Percentiles rank a stretch among this genome's conserved stretches.
These are phyloP conservation scores for Poicephalus gulielmi DNA, from an alignment of 2,113 vertebrate genomes.

Conservation along the genomic window DNA sequence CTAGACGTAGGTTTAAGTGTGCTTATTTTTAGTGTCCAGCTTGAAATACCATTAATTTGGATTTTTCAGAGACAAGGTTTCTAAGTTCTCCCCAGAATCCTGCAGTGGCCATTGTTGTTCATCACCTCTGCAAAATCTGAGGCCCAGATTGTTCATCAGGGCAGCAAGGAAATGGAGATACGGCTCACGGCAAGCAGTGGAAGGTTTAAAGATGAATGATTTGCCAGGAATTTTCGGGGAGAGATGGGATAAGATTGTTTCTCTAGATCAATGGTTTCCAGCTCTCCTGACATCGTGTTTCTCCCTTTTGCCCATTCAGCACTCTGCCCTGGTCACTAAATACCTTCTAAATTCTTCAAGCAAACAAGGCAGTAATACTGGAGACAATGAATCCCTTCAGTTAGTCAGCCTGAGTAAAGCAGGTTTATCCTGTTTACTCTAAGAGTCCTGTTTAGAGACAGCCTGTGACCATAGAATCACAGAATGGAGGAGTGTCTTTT, in stretches of 20 bases:
- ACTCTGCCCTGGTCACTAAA: neutral
- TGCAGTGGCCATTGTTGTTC: neutral
- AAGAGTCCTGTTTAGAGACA: neutral
- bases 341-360: slow-evolving; percentile 24
- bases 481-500: neutral
- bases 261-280: neutral
- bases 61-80: neutral
- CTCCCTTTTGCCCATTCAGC: neutral
- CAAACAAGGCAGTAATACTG: neutral
- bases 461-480: neutral
- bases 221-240: neutral
- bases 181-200: neutral
- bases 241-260: neutral
- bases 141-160: neutral
- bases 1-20: neutral
- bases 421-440: neutral
- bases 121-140: neutral
- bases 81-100: neutral
- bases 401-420: slow-evolving; percentile 7
- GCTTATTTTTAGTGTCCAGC: neutral
- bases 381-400: neutral
- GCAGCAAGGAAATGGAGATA: neutral
- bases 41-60: neutral
- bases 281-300: neutral
- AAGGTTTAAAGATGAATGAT: neutral